These are phyloP conservation scores for Dynastes hyllus DNA, from an alignment of 2,888 invertebrate genomes.

Conservation along the genomic window DNA sequence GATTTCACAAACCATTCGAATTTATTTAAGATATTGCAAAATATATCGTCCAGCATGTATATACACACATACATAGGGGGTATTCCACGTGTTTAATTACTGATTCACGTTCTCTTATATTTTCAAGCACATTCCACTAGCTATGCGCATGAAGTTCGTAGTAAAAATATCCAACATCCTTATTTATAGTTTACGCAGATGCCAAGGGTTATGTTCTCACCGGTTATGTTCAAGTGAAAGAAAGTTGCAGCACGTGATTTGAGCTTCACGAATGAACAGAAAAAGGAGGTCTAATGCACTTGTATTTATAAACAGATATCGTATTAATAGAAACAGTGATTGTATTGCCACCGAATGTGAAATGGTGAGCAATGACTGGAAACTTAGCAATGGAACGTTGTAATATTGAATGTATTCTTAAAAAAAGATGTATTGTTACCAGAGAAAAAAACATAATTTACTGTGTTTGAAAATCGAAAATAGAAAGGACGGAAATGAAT, in stretches of 20 bases:
- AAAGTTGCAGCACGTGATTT: slow-evolving; percentile 39
- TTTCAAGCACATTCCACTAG: slow-evolving; percentile 5
- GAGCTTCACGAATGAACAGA: slow-evolving; percentile 19
- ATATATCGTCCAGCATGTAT: no score
- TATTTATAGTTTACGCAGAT: slow-evolving; percentile 48
- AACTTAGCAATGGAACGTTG: neutral
- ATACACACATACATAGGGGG: no score
- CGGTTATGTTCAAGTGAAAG: slow-evolving; percentile 19
- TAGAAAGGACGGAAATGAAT: no score
- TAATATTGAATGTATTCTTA: neutral
- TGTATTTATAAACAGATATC: slow-evolving; percentile 29
- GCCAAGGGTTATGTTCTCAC: slow-evolving; percentile 24
- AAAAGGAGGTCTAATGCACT: slow-evolving; percentile 17
- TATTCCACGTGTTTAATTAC: neutral
- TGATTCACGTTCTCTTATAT: neutral
- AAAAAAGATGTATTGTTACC: neutral
- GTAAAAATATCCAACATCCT: slow-evolving; percentile 42
- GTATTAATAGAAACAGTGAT: slow-evolving; percentile 31
- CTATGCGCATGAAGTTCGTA: slow-evolving; percentile 1
- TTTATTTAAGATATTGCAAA: no score
- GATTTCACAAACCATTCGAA: no score
- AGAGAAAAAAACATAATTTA: neutral
- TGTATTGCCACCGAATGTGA: slow-evolving; percentile 21
- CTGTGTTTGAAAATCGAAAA: no score
- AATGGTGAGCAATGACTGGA: neutral